These are phyloP conservation scores for Monodelphis domestica DNA, from an alignment of 2,797 vertebrate species.

Conservation along the genomic window DNA sequence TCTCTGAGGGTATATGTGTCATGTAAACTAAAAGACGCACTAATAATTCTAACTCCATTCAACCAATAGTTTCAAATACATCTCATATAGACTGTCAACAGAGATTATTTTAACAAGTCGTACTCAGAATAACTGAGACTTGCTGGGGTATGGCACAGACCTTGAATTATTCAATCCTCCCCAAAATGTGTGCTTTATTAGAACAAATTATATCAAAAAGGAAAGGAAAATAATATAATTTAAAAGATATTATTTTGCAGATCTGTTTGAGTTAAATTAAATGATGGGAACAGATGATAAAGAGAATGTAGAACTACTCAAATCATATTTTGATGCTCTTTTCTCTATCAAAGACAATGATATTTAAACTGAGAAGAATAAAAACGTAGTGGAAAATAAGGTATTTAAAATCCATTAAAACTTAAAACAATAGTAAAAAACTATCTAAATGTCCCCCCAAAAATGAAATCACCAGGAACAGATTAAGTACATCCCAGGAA, in stretches of 20 bases:
- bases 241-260: neutral
- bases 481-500: neutral
- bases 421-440: neutral
- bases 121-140: neutral
- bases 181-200: neutral
- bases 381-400: neutral
- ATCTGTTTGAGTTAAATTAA: neutral
- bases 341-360: neutral
- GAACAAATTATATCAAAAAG: neutral
- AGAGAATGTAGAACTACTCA: neutral
- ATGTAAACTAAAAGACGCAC: neutral
- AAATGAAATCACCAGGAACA: neutral
- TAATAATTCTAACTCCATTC: neutral
- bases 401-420: neutral
- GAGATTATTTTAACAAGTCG: neutral
- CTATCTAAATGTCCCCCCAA: neutral
- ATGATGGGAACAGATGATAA: neutral
- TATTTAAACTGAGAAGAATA: neutral
- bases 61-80: neutral
- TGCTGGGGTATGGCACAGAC: neutral
- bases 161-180: neutral
- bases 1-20: neutral
- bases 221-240: neutral
- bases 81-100: neutral
- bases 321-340: neutral